Base-by-base conservation (phyloP, 2,113 vertebrate species). In the Pelodiscus sinensis region DNA sequence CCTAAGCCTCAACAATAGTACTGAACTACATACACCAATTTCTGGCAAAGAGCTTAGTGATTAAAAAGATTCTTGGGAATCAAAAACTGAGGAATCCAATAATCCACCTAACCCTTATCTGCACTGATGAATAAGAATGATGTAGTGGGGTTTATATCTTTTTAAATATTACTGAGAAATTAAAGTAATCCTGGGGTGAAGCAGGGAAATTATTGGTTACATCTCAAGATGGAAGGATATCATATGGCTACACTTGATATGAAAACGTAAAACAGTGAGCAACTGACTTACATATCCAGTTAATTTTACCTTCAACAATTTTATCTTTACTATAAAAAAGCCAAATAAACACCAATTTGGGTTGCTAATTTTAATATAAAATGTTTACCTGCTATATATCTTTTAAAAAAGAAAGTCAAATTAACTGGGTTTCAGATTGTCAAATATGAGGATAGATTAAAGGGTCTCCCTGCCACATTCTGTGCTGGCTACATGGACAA, bases 11-110 rank as follows among this genome's bases (percentile, higher is more conserved):
- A 85, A 81, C 86, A 94, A 93, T 92, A 96, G 95, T 86, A 95
- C 80, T 88, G 71, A 8, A 84, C 93, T 95, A 96, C 44, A 94
- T 85, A 91, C 80, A 96, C 92, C 88, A 91, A 87, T 84, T 96
- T 92, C 95, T 97, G 94, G 91, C 93, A 96, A 89, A 44, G 75
- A 82, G 85, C 88, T 91, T 96, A 96, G 87, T 81, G 88, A 96
- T 75, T 31, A 91, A 97, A 96, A 96, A 94, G 85, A 94, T 90
- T 71, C 82, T 95, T 96, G 78, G 65, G n/a, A 89, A 68, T 71
- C 90, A 54, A 91, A 95, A 97, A 81, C 0, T 2, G 90, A 84
- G 65, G 90, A 96, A 92, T 88, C 96, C 92, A 96, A 93, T 91
- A 92, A 96, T 81, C 78, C 90, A 85, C 84, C 83, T 85, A 94